Base-by-base conservation (phyloP, 1,140 invertebrate species). In the Meloidogyne chitwoodi region DNA sequence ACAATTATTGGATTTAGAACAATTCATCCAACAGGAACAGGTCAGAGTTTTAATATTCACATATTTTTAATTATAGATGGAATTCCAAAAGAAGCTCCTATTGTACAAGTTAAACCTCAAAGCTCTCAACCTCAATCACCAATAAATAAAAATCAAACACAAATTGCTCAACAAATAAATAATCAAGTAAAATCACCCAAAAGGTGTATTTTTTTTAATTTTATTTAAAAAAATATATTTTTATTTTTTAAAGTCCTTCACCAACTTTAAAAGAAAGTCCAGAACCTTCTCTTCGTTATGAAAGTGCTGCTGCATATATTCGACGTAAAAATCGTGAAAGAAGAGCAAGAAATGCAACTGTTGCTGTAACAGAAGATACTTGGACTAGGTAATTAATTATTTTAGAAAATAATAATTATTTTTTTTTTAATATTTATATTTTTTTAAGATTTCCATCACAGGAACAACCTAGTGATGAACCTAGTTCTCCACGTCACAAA, bases 251-350 rank as follows among this genome's bases (percentile, higher is more conserved):
- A 38, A 2, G 6, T 3, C 34, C 4, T 8, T 38, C 34, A 38
- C 34, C 34, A 8, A 38, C 4, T 10, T 38, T 38, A 38, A 38
- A 38, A 56, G 48, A 56, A 56, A 56, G 48, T 56, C 48, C 48
- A 56, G 48, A 56, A 56, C 48, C 48, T 22, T 56, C 48, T 11
- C 34, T 68, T 34, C 74, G 69, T 22, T 82, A 72, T 74, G 85
- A 86, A 72, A 81, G 81, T 34, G 85, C 86, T 26, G 77, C 85
- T 12, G 78, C 76, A 10, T 86, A 84, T 75, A 86, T 86, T 63
- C 75, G 85, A 38, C 79, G 85, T 29, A 87, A 87, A 66, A 87
- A 86, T 69, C 77, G 84, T 16, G 85, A 86, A 63, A 79, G 85
- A 41, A 63, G 85, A 24, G 70, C 76, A 41, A 61, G 85, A n/a